Base-by-base conservation (phyloP, 2,888 invertebrate species). In the Drosophila fungiperda region DNA sequence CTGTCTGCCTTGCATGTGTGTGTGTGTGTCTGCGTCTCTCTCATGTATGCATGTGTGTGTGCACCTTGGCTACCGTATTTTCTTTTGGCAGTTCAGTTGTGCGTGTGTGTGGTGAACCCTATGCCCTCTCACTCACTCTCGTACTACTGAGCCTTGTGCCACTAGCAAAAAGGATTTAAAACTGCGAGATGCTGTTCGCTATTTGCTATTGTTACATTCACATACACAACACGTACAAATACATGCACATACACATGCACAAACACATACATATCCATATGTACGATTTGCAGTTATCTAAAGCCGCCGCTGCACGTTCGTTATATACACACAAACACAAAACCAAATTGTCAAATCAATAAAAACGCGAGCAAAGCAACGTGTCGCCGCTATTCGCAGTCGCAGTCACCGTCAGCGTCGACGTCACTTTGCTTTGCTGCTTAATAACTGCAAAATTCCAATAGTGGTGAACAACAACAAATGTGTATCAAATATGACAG, bases 71-170 rank as follows among this genome's bases (percentile, higher is more conserved):
- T 64, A 76, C 57, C 78, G 88, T 78, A 82, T 78, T 77, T 88
- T 80, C 78, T 87, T 88, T 86, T 83, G 88, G 83, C 86, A 77
- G 78, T 83, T 84, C 35, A 15, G 53, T 35, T 20, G 45, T 36
- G 60, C 74, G 71, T 74, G 63, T 78, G 63, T 77, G 58, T 63
- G 73, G 73, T 78, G 78, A 78, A 84, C 82, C 80, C 77, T 74
- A 62, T 73, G 72, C 76, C 75, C 71, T 70, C 60, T 67, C 76
- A 40, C 54, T 59, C 73, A 36, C 54, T 12, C 55, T 11, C 65
- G 36, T 12, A 29, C 38, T 36, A 12, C 8, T 45, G 23, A 15
- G 45, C 20, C 50, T 45, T 49, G 38, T 49, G 54, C 11, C 66
- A 61, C 55, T 68, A 61, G 57, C 69, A 49, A 76, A 76, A 79